Evolutionary conservation across 1,140 invertebrate genomes (phyloP).

Genomic region (Ceratina japonica): DNA sequence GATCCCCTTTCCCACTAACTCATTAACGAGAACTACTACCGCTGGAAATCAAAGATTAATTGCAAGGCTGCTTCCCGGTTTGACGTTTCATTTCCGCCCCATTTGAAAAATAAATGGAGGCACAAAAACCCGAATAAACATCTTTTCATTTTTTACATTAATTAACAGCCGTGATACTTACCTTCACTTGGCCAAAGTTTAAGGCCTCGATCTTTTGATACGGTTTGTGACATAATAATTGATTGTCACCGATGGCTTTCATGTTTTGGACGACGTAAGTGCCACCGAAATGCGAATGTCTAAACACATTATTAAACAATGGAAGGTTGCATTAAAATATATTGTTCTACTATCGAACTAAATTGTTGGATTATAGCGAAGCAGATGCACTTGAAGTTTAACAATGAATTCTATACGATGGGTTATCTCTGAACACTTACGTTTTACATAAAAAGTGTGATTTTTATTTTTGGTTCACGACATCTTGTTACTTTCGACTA

Average conservation of each 20-base stretch:
- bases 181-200: conserved; percentile 88
- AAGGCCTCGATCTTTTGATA: conserved; percentile 87
- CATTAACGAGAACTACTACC: conserved; percentile 68
- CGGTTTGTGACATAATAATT: conserved; percentile 92
- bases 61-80: conserved; percentile 38
- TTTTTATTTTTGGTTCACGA: neutral
- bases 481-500: conserved; percentile 39
- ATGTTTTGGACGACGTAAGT: conserved; percentile 95
- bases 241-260: conserved; percentile 94
- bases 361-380: too few species aligned
- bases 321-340: too few species aligned
- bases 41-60: conserved; percentile 51
- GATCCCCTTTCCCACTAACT: conserved; percentile 48
- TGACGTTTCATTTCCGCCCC: neutral
- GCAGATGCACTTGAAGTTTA: too few species aligned
- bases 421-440: too few species aligned
- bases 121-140: neutral
- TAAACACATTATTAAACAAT: conserved; percentile 44
- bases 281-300: conserved; percentile 95
- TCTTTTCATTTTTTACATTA: neutral
- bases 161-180: conserved; percentile 48
- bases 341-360: too few species aligned
- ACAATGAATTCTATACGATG: too few species aligned
- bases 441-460: too few species aligned
- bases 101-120: neutral